These are phyloP conservation scores for Oreotrochilus melanogaster DNA, from an alignment of 2,113 vertebrate genomes.

Conservation along the genomic window DNA sequence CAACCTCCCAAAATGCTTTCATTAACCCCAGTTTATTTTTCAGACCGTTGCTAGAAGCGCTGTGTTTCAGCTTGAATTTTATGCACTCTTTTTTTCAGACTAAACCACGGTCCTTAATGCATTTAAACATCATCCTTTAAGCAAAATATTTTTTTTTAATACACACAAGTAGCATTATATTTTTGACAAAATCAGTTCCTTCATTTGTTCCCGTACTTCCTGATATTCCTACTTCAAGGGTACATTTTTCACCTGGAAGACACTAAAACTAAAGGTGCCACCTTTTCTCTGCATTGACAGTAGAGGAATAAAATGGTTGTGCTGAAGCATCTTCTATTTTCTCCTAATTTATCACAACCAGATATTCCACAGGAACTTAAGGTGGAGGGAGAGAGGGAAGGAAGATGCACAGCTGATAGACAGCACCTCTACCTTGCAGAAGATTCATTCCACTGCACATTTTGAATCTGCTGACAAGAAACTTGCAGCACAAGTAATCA, in stretches of 20 bases:
- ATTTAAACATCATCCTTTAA: not conserved
- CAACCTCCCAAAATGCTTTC: not conserved
- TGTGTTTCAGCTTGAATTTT: not conserved
- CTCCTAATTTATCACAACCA: slow-evolving; percentile 77
- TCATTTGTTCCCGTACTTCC: slow-evolving; percentile 63
- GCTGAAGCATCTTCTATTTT: slow-evolving; percentile 71
- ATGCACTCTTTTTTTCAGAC: not conserved
- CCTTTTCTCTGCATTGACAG: slow-evolving; percentile 72
- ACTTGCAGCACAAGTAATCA: slow-evolving; percentile 83
- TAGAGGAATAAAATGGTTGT: slow-evolving; percentile 76
- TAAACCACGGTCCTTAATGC: not conserved
- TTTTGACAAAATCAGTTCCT: slow-evolving; percentile 29
- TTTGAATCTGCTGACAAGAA: slow-evolving; percentile 86
- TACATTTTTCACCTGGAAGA: slow-evolving; percentile 67
- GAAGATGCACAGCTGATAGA: slow-evolving; percentile 76
- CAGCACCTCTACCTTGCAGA: slow-evolving; percentile 77
- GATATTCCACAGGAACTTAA: slow-evolving; percentile 76
- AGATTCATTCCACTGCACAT: slow-evolving; percentile 82
- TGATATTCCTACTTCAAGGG: slow-evolving; percentile 14
- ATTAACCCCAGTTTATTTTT: not conserved
- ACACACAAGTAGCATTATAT: not conserved
- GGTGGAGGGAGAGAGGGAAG: slow-evolving; percentile 27
- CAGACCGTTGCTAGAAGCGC: not conserved
- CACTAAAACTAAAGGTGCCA: slow-evolving; percentile 59
- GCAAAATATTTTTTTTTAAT: not conserved